Evolutionary conservation across 2,797 vertebrate genomes (phyloP).

Genomic region (Cossypha niveicapilla): DNA sequence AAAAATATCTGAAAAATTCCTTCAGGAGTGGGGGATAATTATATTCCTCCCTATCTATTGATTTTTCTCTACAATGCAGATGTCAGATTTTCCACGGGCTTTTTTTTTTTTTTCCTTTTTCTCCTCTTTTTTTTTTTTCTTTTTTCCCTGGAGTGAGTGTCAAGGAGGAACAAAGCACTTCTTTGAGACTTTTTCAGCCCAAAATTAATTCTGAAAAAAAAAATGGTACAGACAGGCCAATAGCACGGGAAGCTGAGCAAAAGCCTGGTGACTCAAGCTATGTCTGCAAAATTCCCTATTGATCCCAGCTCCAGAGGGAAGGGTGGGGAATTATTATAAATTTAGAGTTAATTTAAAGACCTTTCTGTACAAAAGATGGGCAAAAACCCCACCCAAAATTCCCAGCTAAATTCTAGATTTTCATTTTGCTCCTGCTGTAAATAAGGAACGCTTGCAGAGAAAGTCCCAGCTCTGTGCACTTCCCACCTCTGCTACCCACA

Average conservation of each 20-base stretch:
- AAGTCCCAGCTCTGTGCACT: background rate
- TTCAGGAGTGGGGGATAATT: conserved; percentile 74
- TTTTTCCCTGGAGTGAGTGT: conserved; percentile 7
- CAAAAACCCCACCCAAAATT: background rate
- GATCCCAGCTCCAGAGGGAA: conserved; percentile 2
- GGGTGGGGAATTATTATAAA: background rate
- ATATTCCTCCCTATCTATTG: conserved; percentile 75
- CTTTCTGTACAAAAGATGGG: background rate
- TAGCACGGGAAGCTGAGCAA: conserved; percentile 35
- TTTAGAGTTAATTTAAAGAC: conserved; percentile 1
- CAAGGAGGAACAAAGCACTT: conserved; percentile 74
- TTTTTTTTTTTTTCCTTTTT: background rate
- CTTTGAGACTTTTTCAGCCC: conserved; percentile 77
- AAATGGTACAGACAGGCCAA: conserved; percentile 63
- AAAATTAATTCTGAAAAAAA: conserved; percentile 70
- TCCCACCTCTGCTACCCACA: background rate
- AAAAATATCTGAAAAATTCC: conserved; percentile 68
- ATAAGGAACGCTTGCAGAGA: background rate
- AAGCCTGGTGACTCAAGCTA: conserved; percentile 55
- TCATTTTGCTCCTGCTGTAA: background rate
- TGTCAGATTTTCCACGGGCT: conserved; percentile 76
- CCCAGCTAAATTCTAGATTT: background rate
- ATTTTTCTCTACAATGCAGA: conserved; percentile 74
- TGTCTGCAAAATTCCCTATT: conserved; percentile 46
- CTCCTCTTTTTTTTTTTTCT: background rate